Evolutionary conservation across 2,888 invertebrate genomes (phyloP).

Genomic region (Lamproptera curius): DNA sequence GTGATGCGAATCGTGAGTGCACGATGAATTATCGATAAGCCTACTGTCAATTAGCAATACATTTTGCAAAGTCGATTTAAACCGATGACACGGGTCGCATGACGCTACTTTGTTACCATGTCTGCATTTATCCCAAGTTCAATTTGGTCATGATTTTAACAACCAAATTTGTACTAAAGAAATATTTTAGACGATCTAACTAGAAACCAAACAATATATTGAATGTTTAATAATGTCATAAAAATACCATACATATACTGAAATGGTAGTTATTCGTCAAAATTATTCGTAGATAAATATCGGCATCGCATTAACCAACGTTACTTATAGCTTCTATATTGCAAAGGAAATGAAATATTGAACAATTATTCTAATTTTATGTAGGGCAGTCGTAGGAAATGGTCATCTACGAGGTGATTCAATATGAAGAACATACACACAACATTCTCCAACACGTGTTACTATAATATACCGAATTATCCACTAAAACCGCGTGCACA

Average conservation of each 20-base stretch:
- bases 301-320: background rate
- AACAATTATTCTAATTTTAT: too few relatives aligned
- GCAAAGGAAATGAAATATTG: background rate
- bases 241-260: background rate
- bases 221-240: background rate
- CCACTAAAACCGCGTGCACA: background rate
- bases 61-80: constrained; percentile 9
- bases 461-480: background rate
- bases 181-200: too few relatives aligned
- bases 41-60: constrained; percentile 22
- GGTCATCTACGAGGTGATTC: background rate
- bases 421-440: background rate
- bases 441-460: background rate
- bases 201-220: too few relatives aligned
- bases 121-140: too few relatives aligned
- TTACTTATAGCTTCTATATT: background rate
- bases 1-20: constrained; percentile 60
- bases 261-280: background rate
- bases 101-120: too few relatives aligned
- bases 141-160: too few relatives aligned
- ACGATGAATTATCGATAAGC: constrained; percentile 53
- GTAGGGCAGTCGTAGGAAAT: background rate
- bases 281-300: background rate
- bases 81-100: background rate
- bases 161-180: too few relatives aligned